Evolutionary conservation across 2,888 invertebrate species (phyloP).

Genomic region (Furcula furcula): DNA sequence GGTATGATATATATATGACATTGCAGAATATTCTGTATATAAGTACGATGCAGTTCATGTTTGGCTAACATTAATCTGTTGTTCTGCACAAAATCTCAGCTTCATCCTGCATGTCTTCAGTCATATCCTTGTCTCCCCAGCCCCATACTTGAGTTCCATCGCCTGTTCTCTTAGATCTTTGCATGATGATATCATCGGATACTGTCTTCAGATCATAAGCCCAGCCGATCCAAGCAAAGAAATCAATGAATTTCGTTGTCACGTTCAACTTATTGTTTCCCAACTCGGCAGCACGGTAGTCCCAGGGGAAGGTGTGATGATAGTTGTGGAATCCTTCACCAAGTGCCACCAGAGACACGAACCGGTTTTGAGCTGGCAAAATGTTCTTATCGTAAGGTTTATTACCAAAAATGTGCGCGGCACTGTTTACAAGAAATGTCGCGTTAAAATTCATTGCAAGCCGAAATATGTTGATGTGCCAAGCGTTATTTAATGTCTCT

Average conservation of each 20-base stretch:
- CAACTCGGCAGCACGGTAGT: constrained; percentile 51
- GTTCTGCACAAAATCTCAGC: neutral
- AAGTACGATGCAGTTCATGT: too few species aligned
- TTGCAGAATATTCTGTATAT: too few species aligned
- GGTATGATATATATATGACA: too few species aligned
- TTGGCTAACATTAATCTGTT: too few species aligned
- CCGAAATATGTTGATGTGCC: constrained; percentile 71
- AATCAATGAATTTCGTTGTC: constrained; percentile 46
- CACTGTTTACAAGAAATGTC: constrained; percentile 85
- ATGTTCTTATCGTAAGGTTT: constrained; percentile 66
- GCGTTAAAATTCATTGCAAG: constrained; percentile 81
- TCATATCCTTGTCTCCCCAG: constrained; percentile 16
- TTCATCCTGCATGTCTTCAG: constrained; percentile 9
- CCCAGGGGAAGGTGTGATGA: constrained; percentile 54
- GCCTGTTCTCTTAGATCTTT: constrained; percentile 38
- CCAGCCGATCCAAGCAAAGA: constrained; percentile 52
- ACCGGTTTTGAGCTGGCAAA: constrained; percentile 34
- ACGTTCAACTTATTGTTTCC: constrained; percentile 47
- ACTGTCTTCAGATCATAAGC: constrained; percentile 51
- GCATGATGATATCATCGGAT: constrained; percentile 29
- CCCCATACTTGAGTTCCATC: constrained; percentile 46
- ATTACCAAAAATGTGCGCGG: constrained; percentile 79
- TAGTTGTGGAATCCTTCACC: constrained; percentile 61
- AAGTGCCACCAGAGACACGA: constrained; percentile 27
- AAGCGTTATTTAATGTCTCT: constrained; percentile 69